Percentiles rank a stretch among this genome's conserved stretches.
Conservation (phyloP, 2,113 vertebrate genomes). For the Potamarius usumacintae region DNA sequence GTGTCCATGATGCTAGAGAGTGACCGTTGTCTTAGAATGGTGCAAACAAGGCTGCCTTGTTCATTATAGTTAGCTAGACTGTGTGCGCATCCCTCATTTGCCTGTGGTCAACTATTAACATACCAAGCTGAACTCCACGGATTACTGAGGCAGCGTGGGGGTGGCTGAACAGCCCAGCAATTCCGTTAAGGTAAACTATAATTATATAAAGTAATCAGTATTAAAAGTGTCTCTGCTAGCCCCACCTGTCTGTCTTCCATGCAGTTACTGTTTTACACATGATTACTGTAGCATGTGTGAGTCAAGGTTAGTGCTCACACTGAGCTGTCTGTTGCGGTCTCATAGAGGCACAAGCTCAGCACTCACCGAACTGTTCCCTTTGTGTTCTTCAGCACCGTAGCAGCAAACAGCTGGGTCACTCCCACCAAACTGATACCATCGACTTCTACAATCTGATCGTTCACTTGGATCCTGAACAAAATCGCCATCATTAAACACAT, state of each 20-base stretch:
- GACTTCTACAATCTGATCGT: slow-evolving; percentile 93
- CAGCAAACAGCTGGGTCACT: slow-evolving; percentile 90
- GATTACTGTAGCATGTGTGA: not conserved
- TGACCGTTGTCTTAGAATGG: slow-evolving; percentile 1
- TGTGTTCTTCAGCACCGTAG: slow-evolving; percentile 91
- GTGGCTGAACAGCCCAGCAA: not conserved
- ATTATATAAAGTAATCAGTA: slow-evolving; percentile 12
- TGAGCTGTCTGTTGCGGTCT: not conserved
- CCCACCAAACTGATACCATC: slow-evolving; percentile 88
- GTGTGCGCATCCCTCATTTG: slow-evolving; percentile 44
- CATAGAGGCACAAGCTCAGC: not conserved
- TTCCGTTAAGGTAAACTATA: slow-evolving; percentile 19
- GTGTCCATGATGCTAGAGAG: not conserved
- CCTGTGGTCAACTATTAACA: slow-evolving; percentile 56
- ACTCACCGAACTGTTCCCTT: slow-evolving; percentile 87
- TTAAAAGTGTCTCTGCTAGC: not conserved
- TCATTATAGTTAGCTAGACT: slow-evolving; percentile 12
- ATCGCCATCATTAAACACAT: not conserved
- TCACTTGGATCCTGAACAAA: slow-evolving; percentile 81
- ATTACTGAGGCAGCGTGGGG: not conserved
- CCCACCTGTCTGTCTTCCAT: slow-evolving; percentile 4
- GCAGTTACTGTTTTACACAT: not conserved
- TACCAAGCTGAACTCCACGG: not conserved
- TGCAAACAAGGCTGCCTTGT: slow-evolving; percentile 10
- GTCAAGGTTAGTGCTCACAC: not conserved